phyloP scores from a whole-genome alignment of 2,888 invertebrate genomes.

The Caenorhabditis japonica region DNA sequence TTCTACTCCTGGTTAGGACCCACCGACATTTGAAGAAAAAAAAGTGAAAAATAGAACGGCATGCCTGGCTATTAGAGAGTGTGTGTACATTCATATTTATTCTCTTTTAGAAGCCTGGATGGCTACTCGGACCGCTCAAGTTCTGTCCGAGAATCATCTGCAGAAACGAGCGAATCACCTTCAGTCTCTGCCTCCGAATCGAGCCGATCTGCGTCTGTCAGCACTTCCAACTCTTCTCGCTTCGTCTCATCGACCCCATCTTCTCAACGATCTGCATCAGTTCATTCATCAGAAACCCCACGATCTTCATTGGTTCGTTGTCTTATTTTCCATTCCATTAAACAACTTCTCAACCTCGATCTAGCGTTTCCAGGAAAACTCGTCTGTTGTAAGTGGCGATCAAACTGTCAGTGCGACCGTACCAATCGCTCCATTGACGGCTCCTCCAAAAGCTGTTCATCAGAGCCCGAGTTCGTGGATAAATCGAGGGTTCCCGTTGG shows the following conservation, averaged over 20 bases:
- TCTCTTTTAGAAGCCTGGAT: constrained; percentile 45
- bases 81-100: too few relatives aligned
- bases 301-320: constrained; percentile 39
- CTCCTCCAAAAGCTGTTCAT: constrained; percentile 55
- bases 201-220: constrained; percentile 1
- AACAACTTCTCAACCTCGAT: not conserved
- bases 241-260: constrained; percentile 23
- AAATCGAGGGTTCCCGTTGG: constrained; percentile 60
- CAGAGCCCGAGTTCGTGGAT: constrained; percentile 63
- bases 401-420: constrained; percentile 58
- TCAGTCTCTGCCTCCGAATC: constrained; percentile 15
- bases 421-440: constrained; percentile 35
- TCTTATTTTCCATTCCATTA: not conserved
- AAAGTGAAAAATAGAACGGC: too few relatives aligned
- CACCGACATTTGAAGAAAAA: too few relatives aligned
- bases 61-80: too few relatives aligned
- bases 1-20: too few relatives aligned
- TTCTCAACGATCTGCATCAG: constrained; percentile 40
- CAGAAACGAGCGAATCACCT: constrained; percentile 20
- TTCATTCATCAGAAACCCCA: constrained; percentile 22
- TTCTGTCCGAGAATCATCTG: constrained; percentile 31
- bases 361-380: constrained; percentile 42
- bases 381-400: constrained; percentile 47
- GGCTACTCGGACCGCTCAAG: constrained; percentile 38
- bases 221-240: constrained; percentile 18